Evolutionary conservation across 2,888 invertebrate genomes (phyloP), one percentile per base, ranked within the genome.

Genomic region (Lomographa bimaculata): DNA sequence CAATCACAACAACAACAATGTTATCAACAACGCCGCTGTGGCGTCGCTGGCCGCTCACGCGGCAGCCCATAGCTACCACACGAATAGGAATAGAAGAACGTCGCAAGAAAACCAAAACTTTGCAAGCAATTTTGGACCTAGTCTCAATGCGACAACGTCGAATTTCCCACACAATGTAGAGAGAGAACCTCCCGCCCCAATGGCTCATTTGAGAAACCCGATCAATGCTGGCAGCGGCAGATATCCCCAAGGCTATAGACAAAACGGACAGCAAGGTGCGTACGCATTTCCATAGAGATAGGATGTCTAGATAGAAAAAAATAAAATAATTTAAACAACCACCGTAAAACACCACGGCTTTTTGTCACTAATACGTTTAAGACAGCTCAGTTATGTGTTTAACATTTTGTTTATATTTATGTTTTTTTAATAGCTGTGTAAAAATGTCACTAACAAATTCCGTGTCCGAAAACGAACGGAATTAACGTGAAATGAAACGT

Each of bases 1-100:
- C 73, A 85, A 90, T 60, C 83, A 90, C 64, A 81, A 87, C 73
- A 84, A 90, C 77, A 84, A 90, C 66, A 89, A 90, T 44, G 85
- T 90, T 11, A 79, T 90, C 51, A 89, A 90, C 72, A 84, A 90
- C 69, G 86, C 90, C 45, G 81, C 87, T 29, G 90, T 90, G 6
- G 90, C 89, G 1, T 84, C 89, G 0, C 67, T 90, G 25, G 90
- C 89, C 1, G 86, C 89, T 5, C 89, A 87, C 2, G 90, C 90
- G 0, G 90, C 89, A 1, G 90, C 90, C 0, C 89, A 89, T 37
- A 81, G 78, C 65, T 89, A 89, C 54, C 89, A 89, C 28, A 71
- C 85, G 1, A 85, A 87, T 60, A 81, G 89, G 64, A 85, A 85
- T 39, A 71, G 89, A 50, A 71, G 89, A 37, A 80, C 81, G 30